Base-by-base conservation (phyloP, 2,113 vertebrate genomes). In the Microcebus lehilahytsara region DNA sequence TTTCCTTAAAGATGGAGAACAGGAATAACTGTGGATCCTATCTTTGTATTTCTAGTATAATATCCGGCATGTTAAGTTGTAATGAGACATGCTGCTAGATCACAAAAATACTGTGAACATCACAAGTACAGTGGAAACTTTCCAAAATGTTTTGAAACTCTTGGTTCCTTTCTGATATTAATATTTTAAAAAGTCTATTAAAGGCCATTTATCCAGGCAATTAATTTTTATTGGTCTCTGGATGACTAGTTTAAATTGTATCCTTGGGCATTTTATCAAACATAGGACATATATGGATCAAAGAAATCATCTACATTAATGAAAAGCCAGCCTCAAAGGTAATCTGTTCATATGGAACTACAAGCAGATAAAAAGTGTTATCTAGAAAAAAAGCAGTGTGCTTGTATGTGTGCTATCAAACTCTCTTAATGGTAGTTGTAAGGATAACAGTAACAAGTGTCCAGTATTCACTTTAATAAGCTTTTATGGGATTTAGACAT, bases 181-280 rank as follows among this genome's bases (percentile, higher is more conserved):
- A 71, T 93, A 93, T 89, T 75, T 74, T 77, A 95, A 95, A 93
- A 25, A 40, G 83, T 86, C 53, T 37, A 67, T 81, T 89, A 81
- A 94, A 86, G 16, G 10, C 22, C 64, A 95, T 89, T 97, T 94
- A 81, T 40, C 27, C 27, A 69, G 60, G 51, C 22, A 74, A 94
- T 87, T 93, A 80, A 69, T 95, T 89, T 93, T 94, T 95, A 91
- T 74, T 91, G 37, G 27, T 62, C 42, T 89, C 67, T 37, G 34
- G 51, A 72, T 93, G 23, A 78, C 42, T 89, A 96, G 12, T 86
- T 97, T 87, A 88, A 93, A 93, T 77, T 0, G 0, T 96, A 42
- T 85, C 25, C 51, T 66, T 77, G 69, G 67, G 8, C 37, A 91
- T 93, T 49, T 95, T 97, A 89, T 89, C 56, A 97, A 96, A 91